Conservation (phyloP, 1,140 invertebrate species). For the Drosophila leontia region DNA sequence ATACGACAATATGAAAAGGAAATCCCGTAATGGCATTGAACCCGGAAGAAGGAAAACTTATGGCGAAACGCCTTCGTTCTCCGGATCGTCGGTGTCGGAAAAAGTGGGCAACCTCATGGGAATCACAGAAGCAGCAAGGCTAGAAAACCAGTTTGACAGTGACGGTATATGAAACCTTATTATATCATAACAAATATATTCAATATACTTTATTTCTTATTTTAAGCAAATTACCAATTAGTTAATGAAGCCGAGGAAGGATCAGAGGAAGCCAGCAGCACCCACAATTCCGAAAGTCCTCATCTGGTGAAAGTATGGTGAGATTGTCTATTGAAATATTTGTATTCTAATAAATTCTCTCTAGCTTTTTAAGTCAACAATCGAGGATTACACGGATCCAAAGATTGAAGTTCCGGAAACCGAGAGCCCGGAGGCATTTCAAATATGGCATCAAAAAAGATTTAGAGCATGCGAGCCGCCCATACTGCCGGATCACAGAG, state of each 20-base stretch:
- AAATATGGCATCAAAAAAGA: neutral
- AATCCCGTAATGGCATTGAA: neutral
- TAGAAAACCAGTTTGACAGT: constrained; percentile 23
- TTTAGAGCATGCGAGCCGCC: neutral
- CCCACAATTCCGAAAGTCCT: neutral
- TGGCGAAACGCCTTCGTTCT: neutral
- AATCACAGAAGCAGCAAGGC: neutral
- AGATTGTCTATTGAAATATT: neutral
- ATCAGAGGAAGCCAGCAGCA: constrained; percentile 8
- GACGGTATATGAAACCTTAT: neutral
- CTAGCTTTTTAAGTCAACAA: constrained; percentile 9
- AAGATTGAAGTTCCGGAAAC: constrained; percentile 6
- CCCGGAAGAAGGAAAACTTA: neutral
- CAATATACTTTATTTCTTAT: neutral
- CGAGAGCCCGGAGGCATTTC: neutral
- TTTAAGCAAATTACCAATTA: constrained; percentile 13
- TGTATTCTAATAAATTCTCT: neutral
- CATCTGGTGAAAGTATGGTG: constrained; percentile 4
- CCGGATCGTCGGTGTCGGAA: neutral
- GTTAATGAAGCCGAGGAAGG: constrained; percentile 3
- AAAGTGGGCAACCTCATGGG: neutral
- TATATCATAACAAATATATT: neutral
- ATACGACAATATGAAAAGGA: constrained; percentile 26
- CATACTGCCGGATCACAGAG: neutral
- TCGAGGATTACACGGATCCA: neutral